Base-by-base conservation (phyloP, 35 echinoderm and acorn worm genomes). In the Apostichopus californicus region DNA sequence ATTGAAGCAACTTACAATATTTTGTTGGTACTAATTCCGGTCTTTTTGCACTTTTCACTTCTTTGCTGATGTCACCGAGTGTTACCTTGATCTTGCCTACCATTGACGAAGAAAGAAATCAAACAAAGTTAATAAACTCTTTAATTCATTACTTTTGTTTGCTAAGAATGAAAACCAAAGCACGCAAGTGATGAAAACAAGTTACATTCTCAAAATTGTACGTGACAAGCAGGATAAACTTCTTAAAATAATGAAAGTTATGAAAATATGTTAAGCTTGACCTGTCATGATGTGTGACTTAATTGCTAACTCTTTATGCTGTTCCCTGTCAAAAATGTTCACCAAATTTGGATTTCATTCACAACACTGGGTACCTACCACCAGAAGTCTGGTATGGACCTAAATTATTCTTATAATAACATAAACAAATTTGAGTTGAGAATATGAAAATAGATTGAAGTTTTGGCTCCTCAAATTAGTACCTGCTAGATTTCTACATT, bases 21-120 rank as follows among this genome's bases (percentile, higher is more conserved):
- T 96, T 99, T 55, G 90, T 80, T 55, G 97, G 97, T 17, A 96
- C 95, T 59, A 99, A 87, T 94, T 99, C 95, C 78, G 88, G 93
- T 61, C 92, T 93, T 58, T 90, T 89, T 70, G 97, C 92, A 52
- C 78, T 79, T 79, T 96, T 96, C 5, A 99, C 60, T 20, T 83
- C 92, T 57, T 91, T 94, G 78, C 82, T 99, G 73, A 99, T 93
- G 84, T 94, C 95, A 83, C 97, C 95, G 63, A 96, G 87, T 59
- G 91, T 92, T 0, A 99, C 95, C 89, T 80, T 93, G 5, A 86
- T 94, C 25, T 93, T 92, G 87, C 95, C 96, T 98, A 86, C 55
- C 6, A 87, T 54, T 21, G 73, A 60, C 85, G 70, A 75, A 81
- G 53, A 81, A 72, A 81, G n/a, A 92, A 0, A 6, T 8, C 6